Conservation (phyloP, 2,113 vertebrate species). For the Ailuropoda melanoleuca region DNA sequence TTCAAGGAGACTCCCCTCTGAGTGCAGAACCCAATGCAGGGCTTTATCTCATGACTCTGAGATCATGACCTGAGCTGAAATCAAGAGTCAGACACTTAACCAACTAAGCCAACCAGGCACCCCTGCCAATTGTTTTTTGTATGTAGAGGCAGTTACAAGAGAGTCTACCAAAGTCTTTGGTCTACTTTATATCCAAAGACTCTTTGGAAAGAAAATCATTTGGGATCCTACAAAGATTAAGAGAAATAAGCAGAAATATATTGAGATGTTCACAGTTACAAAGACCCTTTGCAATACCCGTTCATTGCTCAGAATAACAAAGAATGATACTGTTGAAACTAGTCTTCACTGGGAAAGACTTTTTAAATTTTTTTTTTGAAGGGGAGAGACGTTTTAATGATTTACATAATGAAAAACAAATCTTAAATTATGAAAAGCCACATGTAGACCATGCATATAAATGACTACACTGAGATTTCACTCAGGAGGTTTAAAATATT, state of each 20-base stretch:
- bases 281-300: not conserved
- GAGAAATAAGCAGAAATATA: not conserved
- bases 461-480: not conserved
- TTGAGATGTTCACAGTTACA: not conserved
- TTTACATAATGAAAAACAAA: not conserved
- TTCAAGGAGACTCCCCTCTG: not conserved
- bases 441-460: not conserved
- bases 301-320: not conserved
- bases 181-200: not conserved
- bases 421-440: not conserved
- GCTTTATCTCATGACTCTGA: not conserved
- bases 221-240: not conserved
- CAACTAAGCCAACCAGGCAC: not conserved
- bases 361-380: not conserved
- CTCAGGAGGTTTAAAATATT: not conserved
- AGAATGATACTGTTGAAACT: not conserved
- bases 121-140: not conserved
- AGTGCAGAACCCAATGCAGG: not conserved
- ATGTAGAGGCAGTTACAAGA: not conserved
- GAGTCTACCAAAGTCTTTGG: not conserved
- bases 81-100: not conserved
- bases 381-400: not conserved
- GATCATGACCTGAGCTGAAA: not conserved
- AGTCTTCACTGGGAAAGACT: not conserved
- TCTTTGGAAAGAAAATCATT: not conserved